A percentile compares a stretch with the other conserved stretches of the same genome.
Conservation (phyloP, 2,113 vertebrate species). For the Syngnathus scovelli region DNA sequence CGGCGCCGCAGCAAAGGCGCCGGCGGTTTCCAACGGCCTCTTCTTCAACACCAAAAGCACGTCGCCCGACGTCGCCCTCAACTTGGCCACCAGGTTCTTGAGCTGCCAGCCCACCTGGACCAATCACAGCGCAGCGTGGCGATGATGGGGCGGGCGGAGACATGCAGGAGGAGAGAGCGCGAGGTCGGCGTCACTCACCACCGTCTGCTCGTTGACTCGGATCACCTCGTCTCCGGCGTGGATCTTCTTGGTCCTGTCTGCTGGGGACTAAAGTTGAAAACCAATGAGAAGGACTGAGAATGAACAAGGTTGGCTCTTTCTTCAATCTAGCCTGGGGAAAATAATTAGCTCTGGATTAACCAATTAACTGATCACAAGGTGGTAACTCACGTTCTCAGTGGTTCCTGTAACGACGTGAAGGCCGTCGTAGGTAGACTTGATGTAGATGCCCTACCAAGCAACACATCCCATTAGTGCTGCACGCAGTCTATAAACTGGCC, state of each 20-base stretch:
- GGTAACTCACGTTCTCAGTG: constrained; percentile 89
- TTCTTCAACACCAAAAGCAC: constrained; percentile 86
- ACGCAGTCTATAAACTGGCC: background rate
- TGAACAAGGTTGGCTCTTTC: constrained; percentile 65
- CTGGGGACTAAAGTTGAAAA: constrained; percentile 77
- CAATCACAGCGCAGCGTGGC: constrained; percentile 26
- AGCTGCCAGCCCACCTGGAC: constrained; percentile 94
- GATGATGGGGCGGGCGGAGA: background rate
- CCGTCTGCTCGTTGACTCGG: constrained; percentile 89
- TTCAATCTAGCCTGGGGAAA: too few species aligned
- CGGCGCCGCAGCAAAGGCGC: constrained; percentile 80
- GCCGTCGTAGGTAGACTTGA: constrained; percentile 96
- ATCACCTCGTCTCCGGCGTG: constrained; percentile 95
- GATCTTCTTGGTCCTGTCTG: constrained; percentile 90
- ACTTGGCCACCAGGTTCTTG: constrained; percentile 84
- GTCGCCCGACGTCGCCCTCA: constrained; percentile 80
- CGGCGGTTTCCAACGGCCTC: constrained; percentile 76
- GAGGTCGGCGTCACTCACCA: constrained; percentile 74
- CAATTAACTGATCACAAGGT: too few species aligned
- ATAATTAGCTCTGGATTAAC: too few species aligned
- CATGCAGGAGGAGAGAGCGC: too few species aligned
- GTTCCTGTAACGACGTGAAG: constrained; percentile 94
- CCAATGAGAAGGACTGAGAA: constrained; percentile 59
- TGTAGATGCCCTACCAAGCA: constrained; percentile 87
- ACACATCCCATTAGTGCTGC: background rate